These are phyloP conservation scores for Polydrusus tereticollis DNA, from an alignment of 2,888 invertebrate species.

Conservation along the genomic window DNA sequence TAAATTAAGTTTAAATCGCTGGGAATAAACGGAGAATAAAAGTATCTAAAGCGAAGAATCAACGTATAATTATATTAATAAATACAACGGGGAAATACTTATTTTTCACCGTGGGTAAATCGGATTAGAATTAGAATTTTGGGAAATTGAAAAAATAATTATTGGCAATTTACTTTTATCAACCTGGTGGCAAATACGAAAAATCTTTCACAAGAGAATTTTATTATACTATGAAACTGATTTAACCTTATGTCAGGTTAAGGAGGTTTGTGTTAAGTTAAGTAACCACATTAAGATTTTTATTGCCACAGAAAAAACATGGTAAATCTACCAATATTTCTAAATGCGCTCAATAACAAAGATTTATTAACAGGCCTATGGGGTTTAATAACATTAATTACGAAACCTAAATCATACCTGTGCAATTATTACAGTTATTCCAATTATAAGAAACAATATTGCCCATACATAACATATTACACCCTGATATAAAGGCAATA, in stretches of 20 bases:
- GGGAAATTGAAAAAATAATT: neutral
- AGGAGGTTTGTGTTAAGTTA: too few relatives aligned
- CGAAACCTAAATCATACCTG: neutral
- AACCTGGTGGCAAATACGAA: too few relatives aligned
- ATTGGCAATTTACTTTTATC: too few relatives aligned
- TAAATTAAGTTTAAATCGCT: constrained; percentile 46
- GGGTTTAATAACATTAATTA: neutral
- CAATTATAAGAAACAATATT: constrained; percentile 32
- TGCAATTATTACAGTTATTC: constrained; percentile 1
- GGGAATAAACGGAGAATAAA: constrained; percentile 40
- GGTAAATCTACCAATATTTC: too few relatives aligned
- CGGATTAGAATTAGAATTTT: constrained; percentile 18
- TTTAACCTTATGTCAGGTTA: too few relatives aligned
- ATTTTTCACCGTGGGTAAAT: constrained; percentile 19
- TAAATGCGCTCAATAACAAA: too few relatives aligned
- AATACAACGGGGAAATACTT: constrained; percentile 33
- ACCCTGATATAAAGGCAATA: constrained; percentile 41
- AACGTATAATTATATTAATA: constrained; percentile 36
- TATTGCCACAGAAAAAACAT: too few relatives aligned
- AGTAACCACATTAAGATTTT: too few relatives aligned
- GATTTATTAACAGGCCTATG: too few relatives aligned
- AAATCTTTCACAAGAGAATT: too few relatives aligned
- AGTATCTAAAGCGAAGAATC: constrained; percentile 35
- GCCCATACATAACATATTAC: constrained; percentile 27
- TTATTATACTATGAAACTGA: too few relatives aligned